Conservation (phyloP, 2,888 invertebrate genomes). For the Philhelius pedissequus region DNA sequence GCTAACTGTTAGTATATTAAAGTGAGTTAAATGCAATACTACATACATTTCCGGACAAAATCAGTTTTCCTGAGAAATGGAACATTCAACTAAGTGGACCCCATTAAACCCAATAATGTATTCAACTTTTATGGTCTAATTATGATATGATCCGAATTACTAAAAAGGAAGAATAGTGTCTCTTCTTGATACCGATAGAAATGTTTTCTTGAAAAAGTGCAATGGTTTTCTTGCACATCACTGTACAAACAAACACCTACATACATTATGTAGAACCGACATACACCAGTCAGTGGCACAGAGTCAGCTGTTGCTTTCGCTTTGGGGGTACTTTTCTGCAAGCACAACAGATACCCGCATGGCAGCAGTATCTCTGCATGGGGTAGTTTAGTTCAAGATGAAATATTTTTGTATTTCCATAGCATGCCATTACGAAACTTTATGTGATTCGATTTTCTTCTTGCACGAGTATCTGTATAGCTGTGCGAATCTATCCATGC, state of each 20-base stretch:
- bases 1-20: no score
- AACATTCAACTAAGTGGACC: no score
- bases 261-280: neutral
- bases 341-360: constrained; percentile 13
- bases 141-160: no score
- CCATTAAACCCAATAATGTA: no score
- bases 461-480: neutral
- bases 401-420: constrained; percentile 15
- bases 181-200: no score
- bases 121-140: no score
- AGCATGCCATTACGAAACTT: constrained; percentile 45
- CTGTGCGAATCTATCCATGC: constrained; percentile 43
- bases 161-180: no score
- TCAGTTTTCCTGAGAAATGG: no score
- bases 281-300: neutral
- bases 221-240: neutral
- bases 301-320: constrained; percentile 60
- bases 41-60: no score
- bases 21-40: no score
- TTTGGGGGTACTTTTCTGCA: constrained; percentile 50
- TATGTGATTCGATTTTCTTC: constrained; percentile 39
- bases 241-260: neutral
- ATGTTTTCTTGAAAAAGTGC: no score
- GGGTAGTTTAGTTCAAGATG: constrained; percentile 10
- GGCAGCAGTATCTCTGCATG: neutral